Conservation (phyloP, 2,113 vertebrate species). For the Cyanoderma ruficeps region DNA sequence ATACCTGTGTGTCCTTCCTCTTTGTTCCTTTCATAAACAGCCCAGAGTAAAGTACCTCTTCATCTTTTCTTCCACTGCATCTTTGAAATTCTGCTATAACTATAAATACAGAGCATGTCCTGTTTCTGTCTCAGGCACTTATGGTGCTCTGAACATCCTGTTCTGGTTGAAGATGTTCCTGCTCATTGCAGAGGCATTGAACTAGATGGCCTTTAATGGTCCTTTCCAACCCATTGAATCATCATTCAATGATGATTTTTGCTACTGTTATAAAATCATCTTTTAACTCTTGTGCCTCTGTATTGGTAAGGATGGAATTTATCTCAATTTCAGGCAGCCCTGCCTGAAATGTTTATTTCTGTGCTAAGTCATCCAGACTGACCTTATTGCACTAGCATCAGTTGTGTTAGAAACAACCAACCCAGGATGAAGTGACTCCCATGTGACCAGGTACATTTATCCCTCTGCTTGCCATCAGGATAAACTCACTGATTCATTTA, state of each 20-base stretch:
- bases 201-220: background rate
- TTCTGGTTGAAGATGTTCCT: background rate
- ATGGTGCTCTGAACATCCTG: background rate
- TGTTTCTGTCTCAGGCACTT: background rate
- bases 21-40: background rate
- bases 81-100: background rate
- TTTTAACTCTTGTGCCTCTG: background rate
- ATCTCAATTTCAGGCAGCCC: background rate
- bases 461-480: background rate
- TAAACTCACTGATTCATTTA: background rate
- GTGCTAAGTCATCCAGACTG: background rate
- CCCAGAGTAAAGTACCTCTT: background rate
- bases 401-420: background rate
- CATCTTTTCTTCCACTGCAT: background rate
- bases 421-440: background rate
- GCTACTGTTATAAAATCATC: background rate
- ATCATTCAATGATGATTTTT: background rate
- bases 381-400: background rate
- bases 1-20: background rate
- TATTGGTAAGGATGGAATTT: background rate
- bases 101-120: background rate
- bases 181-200: background rate
- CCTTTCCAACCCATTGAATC: background rate
- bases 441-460: rapidly evolving
- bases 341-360: background rate